Base-by-base conservation (phyloP, 2,888 invertebrate species). In the Dione juno region DNA sequence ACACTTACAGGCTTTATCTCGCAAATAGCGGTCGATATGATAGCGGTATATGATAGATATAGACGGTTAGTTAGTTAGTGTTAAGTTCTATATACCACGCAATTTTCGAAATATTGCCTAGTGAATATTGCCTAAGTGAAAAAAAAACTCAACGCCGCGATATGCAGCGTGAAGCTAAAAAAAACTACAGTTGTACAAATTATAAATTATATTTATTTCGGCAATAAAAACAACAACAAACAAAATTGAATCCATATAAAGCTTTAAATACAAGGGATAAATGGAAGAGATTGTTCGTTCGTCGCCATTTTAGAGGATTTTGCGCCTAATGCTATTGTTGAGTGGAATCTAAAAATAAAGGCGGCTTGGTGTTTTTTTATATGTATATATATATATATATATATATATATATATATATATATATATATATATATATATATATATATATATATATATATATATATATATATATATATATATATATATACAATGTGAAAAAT, bases 231-330 rank as follows among this genome's bases (percentile, higher is more conserved):
- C 57, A 57, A 37, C 16, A 40, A 57, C 9, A 16, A 40, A 57
- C 37, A 57, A 37, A 40, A 40, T 40, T 40, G 37, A 57, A 57
- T 40, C 37, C 37, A 57, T 40, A 57, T 10, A 11, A 57, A 57
- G 11, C 16, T 37, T 21, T 19, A 40, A 1, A 11, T 37, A 57
- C 16, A 57, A 57, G 37, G 16, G 57, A 57, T 57, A 40, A 57
- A 57, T 57, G 37, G n/a, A 57, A 57, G 11, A n/a, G 57, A 37
- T 40, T 19, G 16, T 57, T 40, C 16, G 7, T 57, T 6, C 37
- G 37, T 57, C 16, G 16, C 11, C 16, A 40, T 40, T 57, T 16
- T 57, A 40, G 9, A 37, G 57, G 16, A 19, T 40, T 57, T 37
- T 16, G 16, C 37, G 16, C n/a, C 35, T 54, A 54, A 54, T 37